A percentile compares a stretch with the other conserved stretches of the same genome.
These are phyloP conservation scores for Mionectes macconnelli DNA, from an alignment of 2,113 vertebrate species.

Conservation along the genomic window DNA sequence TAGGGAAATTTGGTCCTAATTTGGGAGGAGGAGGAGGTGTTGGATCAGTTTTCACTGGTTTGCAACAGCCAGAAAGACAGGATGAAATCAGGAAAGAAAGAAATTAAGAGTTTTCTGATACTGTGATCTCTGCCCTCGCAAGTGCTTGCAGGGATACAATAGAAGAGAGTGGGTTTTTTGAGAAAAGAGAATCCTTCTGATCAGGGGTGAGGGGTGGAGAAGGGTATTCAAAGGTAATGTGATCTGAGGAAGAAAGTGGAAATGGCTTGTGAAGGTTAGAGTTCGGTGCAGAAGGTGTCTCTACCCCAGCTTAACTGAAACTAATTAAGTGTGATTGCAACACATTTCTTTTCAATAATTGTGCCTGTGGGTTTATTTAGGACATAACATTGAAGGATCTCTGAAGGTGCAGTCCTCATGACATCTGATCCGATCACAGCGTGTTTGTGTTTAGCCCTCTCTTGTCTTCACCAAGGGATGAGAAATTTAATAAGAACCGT, in stretches of 20 bases:
- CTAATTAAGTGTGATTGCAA: slow-evolving; percentile 5
- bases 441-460: neutral
- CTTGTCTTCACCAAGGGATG: neutral
- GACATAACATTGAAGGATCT: neutral
- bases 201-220: neutral
- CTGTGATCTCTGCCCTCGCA: neutral
- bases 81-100: neutral
- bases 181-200: neutral
- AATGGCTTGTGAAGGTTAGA: neutral
- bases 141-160: neutral
- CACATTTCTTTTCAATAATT: slow-evolving; percentile 14
- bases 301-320: neutral
- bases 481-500: neutral
- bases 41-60: neutral
- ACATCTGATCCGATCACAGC: neutral
- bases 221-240: neutral
- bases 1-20: neutral
- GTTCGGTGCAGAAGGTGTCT: neutral
- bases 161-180: neutral
- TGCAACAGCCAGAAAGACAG: neutral
- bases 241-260: neutral
- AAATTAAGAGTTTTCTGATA: neutral
- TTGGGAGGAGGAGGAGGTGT: neutral
- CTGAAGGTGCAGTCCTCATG: neutral
- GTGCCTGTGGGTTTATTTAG: neutral